phyloP scores from a whole-genome alignment of 2,797 vertebrate species.

The Kryptolebias ocellatus region DNA sequence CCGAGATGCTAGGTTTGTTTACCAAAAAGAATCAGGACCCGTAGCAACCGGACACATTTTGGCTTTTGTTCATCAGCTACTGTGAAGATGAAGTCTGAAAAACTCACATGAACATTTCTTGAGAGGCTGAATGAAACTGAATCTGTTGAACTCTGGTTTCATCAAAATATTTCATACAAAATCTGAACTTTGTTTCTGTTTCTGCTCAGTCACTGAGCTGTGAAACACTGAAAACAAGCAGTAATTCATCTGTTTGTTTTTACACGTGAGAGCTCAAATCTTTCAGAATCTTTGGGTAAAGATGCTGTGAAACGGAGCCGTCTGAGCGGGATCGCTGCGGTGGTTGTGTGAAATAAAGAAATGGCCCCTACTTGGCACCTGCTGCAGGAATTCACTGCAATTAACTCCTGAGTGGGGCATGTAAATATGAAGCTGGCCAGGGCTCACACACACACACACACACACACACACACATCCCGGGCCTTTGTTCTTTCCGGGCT shows the following conservation, averaged over 20 bases:
- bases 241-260: conserved; percentile 2
- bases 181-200: not conserved
- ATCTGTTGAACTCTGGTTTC: too few relatives aligned
- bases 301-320: conserved; percentile 41
- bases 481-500: conserved; percentile 75
- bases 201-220: not conserved
- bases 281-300: conserved; percentile 21
- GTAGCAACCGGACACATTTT: conserved; percentile 55
- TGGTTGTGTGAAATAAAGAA: conserved; percentile 77
- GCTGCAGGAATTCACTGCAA: conserved; percentile 80
- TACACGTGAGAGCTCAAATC: conserved; percentile 15
- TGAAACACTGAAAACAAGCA: conserved; percentile 15
- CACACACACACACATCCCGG: conserved; percentile 51
- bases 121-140: conserved; percentile 43
- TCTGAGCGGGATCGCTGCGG: conserved; percentile 47
- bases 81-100: conserved; percentile 54
- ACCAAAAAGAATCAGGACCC: conserved; percentile 54
- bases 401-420: conserved; percentile 79
- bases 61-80: conserved; percentile 64
- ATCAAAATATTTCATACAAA: too few relatives aligned
- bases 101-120: conserved; percentile 31
- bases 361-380: conserved; percentile 72
- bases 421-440: conserved; percentile 75
- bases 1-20: conserved; percentile 55
- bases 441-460: conserved; percentile 50